These are phyloP conservation scores for Limnothrissa miodon DNA, from an alignment of 2,113 vertebrate genomes.

Conservation along the genomic window DNA sequence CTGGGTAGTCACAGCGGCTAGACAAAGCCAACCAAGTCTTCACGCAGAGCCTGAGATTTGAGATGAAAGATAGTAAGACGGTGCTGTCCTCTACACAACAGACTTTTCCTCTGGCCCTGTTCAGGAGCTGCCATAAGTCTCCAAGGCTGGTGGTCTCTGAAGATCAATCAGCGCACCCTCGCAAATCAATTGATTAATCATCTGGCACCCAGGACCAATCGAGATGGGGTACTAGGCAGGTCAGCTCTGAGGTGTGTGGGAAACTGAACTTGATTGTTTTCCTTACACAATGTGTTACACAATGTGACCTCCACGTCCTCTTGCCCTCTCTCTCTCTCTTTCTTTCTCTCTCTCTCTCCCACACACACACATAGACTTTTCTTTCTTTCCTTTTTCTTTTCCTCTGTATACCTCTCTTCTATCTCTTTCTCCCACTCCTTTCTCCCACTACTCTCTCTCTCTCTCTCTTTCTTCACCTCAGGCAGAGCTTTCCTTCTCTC, in stretches of 20 bases:
- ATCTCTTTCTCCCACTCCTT: background rate
- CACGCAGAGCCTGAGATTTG: too few species aligned
- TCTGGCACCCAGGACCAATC: constrained; percentile 16
- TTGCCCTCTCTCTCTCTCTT: constrained; percentile 5
- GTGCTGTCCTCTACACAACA: too few species aligned
- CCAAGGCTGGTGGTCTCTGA: constrained; percentile 14
- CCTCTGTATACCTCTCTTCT: background rate
- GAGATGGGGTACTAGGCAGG: constrained; percentile 34
- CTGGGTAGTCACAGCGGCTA: background rate
- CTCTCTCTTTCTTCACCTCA: background rate
- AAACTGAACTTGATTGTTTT: constrained; percentile 41
- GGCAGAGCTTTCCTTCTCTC: constrained; percentile 10
- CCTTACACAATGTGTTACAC: constrained; percentile 35
- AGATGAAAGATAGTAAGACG: background rate
- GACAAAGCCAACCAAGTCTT: background rate
- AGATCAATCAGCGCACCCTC: constrained; percentile 28
- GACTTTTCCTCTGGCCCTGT: background rate
- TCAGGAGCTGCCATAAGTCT: background rate
- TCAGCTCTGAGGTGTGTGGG: constrained; percentile 26
- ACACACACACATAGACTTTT: constrained; percentile 2
- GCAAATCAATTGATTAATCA: constrained; percentile 47
- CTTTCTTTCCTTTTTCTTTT: background rate
- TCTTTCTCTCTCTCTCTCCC: background rate
- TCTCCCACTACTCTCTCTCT: background rate
- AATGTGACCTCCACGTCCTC: constrained; percentile 28